These are phyloP conservation scores for Mercenaria mercenaria DNA, from an alignment of 1,140 invertebrate species.

Conservation along the genomic window DNA sequence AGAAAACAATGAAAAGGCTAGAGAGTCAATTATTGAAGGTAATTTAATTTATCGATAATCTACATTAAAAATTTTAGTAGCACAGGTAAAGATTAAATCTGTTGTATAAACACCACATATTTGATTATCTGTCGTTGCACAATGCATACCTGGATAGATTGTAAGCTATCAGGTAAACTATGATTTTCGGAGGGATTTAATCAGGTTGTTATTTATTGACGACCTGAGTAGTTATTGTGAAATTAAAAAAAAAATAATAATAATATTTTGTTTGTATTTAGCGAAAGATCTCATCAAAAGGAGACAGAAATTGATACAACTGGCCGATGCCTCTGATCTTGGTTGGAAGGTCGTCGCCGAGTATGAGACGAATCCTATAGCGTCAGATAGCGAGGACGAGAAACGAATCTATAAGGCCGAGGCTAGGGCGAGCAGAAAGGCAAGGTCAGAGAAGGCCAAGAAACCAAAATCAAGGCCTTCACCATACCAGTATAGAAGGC, in stretches of 20 bases:
- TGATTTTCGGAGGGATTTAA: too few relatives aligned
- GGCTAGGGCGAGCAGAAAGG: background rate
- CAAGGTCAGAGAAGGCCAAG: background rate
- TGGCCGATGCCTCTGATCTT: background rate
- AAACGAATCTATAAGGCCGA: constrained; percentile 14
- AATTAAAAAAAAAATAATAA: background rate
- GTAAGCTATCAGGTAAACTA: too few relatives aligned
- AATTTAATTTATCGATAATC: background rate
- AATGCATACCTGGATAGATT: too few relatives aligned
- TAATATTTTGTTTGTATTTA: background rate
- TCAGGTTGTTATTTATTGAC: background rate
- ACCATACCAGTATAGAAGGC: background rate
- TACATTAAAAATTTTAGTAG: too few relatives aligned
- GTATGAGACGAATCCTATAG: constrained; percentile 44
- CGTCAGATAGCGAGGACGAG: constrained; percentile 49
- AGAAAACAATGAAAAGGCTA: background rate
- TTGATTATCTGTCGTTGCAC: background rate
- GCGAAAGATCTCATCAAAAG: background rate
- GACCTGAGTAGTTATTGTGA: background rate
- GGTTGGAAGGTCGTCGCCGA: constrained; percentile 47
- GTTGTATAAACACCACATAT: background rate
- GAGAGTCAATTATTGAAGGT: constrained; percentile 20
- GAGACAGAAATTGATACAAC: background rate
- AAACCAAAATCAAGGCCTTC: background rate
- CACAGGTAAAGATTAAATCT: too few relatives aligned